Evolutionary conservation across 2,888 invertebrate species (phyloP), one percentile per base, ranked within the genome.

Genomic region (Harmothoe impar): DNA sequence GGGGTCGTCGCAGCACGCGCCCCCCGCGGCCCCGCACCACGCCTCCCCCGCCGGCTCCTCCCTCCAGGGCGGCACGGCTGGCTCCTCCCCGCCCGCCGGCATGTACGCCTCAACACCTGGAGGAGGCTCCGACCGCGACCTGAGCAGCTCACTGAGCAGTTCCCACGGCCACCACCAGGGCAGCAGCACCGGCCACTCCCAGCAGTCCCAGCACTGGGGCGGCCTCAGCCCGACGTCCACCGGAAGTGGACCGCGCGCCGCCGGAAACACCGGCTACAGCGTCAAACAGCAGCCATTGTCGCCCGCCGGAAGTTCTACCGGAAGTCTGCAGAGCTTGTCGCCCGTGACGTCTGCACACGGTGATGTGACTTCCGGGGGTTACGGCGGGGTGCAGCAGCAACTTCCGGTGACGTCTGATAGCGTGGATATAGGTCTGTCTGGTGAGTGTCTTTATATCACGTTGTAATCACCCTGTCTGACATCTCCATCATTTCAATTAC

Each of bases 251-350:
- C 33, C 17, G 20, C 31, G 35, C n/a, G 43, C 81, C 23, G 15
- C 56, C 78, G 54, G 35, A 12, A 25, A 23, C n/a, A 12, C 56
- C 78, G 54, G 35, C 31, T 52, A 23, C n/a, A 7, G 25, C 81
- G 33, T 68, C 17, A 72, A 51, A 15, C 78, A 54, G 25, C 89
- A 77, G 72, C 35, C 72, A 3, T 10, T 68, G 92, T 94, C 72
- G 94, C 91, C 94, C 94, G 92, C 94, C 95, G 0, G 93, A 94
- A 5, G 95, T 94, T 43, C 43, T 91, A 95, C 95, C n/a, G 95
- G 95, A 72, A 95, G 95, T 31, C 92, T 94, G 84, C 94, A 94
- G 52, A 94, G 94, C 89, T 93, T 95, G 92, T 94, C 95, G 0
- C 94, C 95, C 12, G 81, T 85, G 0, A 93, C 94, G 91, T 84